Evolutionary conservation across 2,113 vertebrate genomes (phyloP), one percentile per base, ranked within the genome.

Genomic region (Paradoxurus hermaphroditus): DNA sequence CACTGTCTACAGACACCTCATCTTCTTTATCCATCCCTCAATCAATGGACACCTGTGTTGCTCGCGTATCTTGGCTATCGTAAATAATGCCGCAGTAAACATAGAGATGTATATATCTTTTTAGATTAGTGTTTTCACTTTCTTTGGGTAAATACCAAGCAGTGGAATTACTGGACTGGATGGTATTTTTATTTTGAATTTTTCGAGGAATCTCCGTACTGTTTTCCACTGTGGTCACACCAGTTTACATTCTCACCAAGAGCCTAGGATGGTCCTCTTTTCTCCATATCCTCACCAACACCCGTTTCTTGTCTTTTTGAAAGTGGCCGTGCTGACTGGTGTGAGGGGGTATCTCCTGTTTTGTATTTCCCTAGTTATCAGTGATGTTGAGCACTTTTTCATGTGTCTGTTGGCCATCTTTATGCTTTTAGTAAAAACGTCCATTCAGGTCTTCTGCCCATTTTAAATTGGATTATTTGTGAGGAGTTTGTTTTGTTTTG

Each of bases 41-140:
- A 0, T 15, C 4, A 0, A 4, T 0, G 73, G 73, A 77, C 14
- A 4, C 41, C 27, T 9, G 73, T 7, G 41, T 31, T 8, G 27
- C 73, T 77, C 16, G 14, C 7, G 2, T 46, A 9, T 31, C 73
- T 46, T 31, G 39, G 73, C 73, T 77, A 10, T 46, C 31, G 73
- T 3, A 77, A 44, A 77, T 77, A 18, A 31, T 46, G 27, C 14
- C 46, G 14, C 41, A 46, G 44, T 44, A 46, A 31, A 77, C 14
- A 29, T 8, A 46, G 13, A 15, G 27, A 8, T 46, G 14, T 29
- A 77, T 16, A 3, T 77, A 46, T 18, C 27, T 77, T 46, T 77
- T 77, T 41, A 77, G 46, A 31, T 77, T 15, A 77, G 27, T 77
- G 27, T 44, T 75, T 77, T 77, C 41, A 46, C 44, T 46, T 77